Conservation (phyloP, 2,113 vertebrate genomes). For the Anoura caudifer region DNA sequence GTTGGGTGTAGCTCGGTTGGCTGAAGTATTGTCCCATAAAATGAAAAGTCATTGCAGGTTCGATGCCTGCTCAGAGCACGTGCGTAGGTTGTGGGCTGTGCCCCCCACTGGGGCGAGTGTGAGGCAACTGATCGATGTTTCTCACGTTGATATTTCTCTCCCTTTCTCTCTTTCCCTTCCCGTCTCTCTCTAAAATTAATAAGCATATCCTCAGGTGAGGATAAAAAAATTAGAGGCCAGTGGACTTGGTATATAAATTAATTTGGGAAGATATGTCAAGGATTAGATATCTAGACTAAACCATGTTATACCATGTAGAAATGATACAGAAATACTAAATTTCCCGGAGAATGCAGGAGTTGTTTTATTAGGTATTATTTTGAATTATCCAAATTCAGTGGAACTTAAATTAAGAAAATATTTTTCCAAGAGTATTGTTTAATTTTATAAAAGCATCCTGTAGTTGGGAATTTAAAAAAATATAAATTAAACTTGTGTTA, state of each 20-base stretch:
- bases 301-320: slow-evolving; percentile 60
- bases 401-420: slow-evolving; percentile 71
- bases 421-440: slow-evolving; percentile 60
- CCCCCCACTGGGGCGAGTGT: too few relatives aligned
- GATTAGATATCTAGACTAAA: slow-evolving; percentile 27
- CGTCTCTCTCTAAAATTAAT: too few relatives aligned
- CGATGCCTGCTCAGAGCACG: too few relatives aligned
- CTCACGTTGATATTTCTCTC: too few relatives aligned
- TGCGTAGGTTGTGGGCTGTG: too few relatives aligned
- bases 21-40: too few relatives aligned
- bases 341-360: slow-evolving; percentile 59
- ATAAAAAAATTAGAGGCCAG: slow-evolving; percentile 27
- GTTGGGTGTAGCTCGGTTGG: too few relatives aligned
- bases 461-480: background rate
- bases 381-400: slow-evolving; percentile 61
- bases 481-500: background rate
- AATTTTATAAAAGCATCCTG: slow-evolving; percentile 66
- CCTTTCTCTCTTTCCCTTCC: too few relatives aligned
- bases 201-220: too few relatives aligned
- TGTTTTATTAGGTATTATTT: slow-evolving; percentile 15
- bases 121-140: too few relatives aligned
- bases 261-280: slow-evolving; percentile 35
- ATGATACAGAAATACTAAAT: slow-evolving; percentile 72
- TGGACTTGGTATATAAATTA: slow-evolving; percentile 59
- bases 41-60: too few relatives aligned